Conservation (phyloP, 1,140 invertebrate species). For the Ladona fulva region DNA sequence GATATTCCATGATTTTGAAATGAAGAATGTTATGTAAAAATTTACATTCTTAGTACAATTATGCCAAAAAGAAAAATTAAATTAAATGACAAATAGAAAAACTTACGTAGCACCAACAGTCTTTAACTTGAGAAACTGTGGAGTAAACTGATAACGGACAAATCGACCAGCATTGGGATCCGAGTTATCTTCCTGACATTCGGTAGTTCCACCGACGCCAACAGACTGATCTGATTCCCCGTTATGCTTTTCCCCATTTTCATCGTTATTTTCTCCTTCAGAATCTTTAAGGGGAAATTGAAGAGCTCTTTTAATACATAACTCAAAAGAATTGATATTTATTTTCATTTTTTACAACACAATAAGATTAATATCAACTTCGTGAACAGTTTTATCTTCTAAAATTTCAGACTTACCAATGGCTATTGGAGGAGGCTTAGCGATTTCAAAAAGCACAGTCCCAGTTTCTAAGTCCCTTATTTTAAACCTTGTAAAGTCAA, state of each 20-base stretch:
- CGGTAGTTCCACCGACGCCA: background rate
- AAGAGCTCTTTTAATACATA: background rate
- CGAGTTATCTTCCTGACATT: constrained; percentile 49
- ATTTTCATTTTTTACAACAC: constrained; percentile 11
- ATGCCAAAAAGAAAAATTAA: too few species aligned
- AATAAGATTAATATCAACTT: too few species aligned
- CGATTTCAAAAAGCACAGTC: constrained; percentile 91
- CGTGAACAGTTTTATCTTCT: background rate
- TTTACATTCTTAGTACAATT: too few species aligned
- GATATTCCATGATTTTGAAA: too few species aligned
- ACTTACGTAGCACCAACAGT: constrained; percentile 92
- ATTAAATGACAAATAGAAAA: background rate
- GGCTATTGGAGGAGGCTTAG: constrained; percentile 65
- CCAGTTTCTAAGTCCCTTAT: constrained; percentile 91
- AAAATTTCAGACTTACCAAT: constrained; percentile 16
- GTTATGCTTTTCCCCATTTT: constrained; percentile 1
- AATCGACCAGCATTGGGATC: constrained; percentile 90
- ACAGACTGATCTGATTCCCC: background rate
- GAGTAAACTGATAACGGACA: constrained; percentile 95
- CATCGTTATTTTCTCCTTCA: constrained; percentile 1
- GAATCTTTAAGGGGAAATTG: background rate
- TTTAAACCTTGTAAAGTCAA: constrained; percentile 97
- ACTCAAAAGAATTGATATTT: too few species aligned
- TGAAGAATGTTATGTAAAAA: too few species aligned
- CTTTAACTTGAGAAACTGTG: constrained; percentile 89